Evolutionary conservation across 2,888 invertebrate species (phyloP).

Genomic region (Apotomis betuletana): DNA sequence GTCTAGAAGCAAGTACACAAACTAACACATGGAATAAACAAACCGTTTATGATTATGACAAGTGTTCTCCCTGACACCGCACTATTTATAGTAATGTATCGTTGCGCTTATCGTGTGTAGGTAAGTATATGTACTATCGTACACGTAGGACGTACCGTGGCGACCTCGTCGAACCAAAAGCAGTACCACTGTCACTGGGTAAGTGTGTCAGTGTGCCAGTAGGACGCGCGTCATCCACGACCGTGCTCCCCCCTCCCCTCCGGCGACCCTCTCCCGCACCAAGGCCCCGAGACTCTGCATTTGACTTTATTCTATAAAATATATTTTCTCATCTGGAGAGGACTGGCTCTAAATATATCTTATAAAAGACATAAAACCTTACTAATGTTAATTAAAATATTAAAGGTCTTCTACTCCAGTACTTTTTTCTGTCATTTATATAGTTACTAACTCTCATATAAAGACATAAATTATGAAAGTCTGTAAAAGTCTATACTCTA

Average conservation of each 20-base stretch:
- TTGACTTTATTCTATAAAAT: slow-evolving; percentile 62
- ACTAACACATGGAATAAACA: neutral
- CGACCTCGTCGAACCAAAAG: slow-evolving; percentile 81
- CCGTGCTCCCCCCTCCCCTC: slow-evolving; percentile 63
- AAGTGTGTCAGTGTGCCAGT: slow-evolving; percentile 83
- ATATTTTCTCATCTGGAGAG: slow-evolving; percentile 57
- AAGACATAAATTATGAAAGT: too few relatives aligned
- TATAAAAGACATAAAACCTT: neutral
- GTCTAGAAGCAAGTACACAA: neutral
- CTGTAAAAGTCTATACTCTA: too few relatives aligned
- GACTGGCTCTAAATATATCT: slow-evolving; percentile 16
- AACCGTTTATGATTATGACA: slow-evolving; percentile 1
- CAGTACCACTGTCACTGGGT: slow-evolving; percentile 83
- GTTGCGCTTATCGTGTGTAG: slow-evolving; percentile 39
- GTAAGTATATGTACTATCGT: slow-evolving; percentile 53
- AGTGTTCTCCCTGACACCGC: slow-evolving; percentile 33
- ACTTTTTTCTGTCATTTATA: too few relatives aligned
- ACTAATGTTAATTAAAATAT: neutral
- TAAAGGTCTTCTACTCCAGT: too few relatives aligned
- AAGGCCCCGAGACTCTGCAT: slow-evolving; percentile 78
- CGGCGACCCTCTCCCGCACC: slow-evolving; percentile 60
- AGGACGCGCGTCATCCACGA: slow-evolving; percentile 81
- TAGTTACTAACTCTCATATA: too few relatives aligned
- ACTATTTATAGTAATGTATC: slow-evolving; percentile 29
- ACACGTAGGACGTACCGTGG: slow-evolving; percentile 72